Percentiles rank a stretch among this genome's conserved stretches.
These are phyloP conservation scores for Budorcas taxicolor DNA, from an alignment of 2,113 vertebrate species.

Conservation along the genomic window DNA sequence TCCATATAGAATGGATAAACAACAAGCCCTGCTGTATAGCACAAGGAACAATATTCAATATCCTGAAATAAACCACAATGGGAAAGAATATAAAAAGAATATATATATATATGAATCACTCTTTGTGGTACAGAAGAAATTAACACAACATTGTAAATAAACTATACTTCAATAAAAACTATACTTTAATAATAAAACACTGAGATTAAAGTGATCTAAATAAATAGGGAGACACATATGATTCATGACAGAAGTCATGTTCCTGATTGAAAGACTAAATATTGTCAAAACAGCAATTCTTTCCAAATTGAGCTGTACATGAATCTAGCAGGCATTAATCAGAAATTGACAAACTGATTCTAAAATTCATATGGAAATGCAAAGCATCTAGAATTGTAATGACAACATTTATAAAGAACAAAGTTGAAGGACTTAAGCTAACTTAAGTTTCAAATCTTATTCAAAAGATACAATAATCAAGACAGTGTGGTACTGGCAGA, in stretches of 20 bases:
- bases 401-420: background rate
- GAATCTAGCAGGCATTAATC: background rate
- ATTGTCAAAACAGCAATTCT: background rate
- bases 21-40: background rate
- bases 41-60: background rate
- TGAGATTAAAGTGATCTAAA: background rate
- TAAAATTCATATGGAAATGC: background rate
- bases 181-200: background rate
- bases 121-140: background rate
- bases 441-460: background rate
- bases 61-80: background rate
- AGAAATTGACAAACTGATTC: background rate
- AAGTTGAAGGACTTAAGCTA: background rate
- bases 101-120: background rate
- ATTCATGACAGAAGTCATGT: background rate
- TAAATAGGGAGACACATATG: background rate
- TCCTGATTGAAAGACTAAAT: background rate
- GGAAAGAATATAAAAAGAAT: background rate
- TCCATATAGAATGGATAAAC: background rate
- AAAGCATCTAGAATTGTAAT: background rate
- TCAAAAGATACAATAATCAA: background rate
- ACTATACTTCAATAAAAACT: background rate
- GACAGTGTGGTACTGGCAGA: background rate
- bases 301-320: background rate
- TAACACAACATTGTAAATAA: background rate